Evolutionary conservation across 2,888 invertebrate genomes (phyloP).

Genomic region (Stenodera caucasica): DNA sequence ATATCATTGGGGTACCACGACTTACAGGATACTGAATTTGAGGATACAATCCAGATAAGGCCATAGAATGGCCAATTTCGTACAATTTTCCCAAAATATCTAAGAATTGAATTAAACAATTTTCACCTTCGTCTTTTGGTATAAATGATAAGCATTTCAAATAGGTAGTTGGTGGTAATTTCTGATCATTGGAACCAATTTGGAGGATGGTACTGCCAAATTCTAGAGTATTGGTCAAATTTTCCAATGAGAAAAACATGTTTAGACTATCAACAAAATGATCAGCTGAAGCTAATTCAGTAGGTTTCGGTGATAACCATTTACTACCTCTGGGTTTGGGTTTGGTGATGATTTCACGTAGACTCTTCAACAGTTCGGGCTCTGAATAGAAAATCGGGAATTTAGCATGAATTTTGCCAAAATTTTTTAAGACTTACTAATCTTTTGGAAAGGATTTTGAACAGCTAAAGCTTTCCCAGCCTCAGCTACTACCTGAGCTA

Average conservation of each 20-base stretch:
- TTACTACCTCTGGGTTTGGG: slow-evolving; percentile 70
- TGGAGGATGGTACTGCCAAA: neutral
- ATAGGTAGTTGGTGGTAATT: neutral
- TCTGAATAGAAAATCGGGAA: neutral
- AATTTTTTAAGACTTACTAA: neutral
- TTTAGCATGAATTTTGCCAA: no score
- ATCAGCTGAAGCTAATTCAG: neutral
- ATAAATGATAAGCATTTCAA: neutral
- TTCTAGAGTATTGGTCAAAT: neutral
- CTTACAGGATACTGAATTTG: slow-evolving; percentile 79
- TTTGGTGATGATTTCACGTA: slow-evolving; percentile 61
- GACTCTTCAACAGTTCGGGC: neutral
- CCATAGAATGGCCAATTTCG: slow-evolving; percentile 73
- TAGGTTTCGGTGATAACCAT: slow-evolving; percentile 69
- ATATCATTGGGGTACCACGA: slow-evolving; percentile 56
- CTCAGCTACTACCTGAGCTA: neutral
- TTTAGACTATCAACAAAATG: neutral
- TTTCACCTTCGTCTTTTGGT: neutral
- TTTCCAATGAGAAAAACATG: neutral
- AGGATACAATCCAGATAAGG: slow-evolving; percentile 76
- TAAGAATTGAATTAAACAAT: neutral
- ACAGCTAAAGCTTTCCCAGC: neutral
- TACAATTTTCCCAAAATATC: slow-evolving; percentile 58
- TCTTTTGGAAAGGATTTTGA: neutral
- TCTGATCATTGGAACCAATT: neutral